phyloP scores from a whole-genome alignment of 1,140 invertebrate genomes.

The Drosophila ironensis region DNA sequence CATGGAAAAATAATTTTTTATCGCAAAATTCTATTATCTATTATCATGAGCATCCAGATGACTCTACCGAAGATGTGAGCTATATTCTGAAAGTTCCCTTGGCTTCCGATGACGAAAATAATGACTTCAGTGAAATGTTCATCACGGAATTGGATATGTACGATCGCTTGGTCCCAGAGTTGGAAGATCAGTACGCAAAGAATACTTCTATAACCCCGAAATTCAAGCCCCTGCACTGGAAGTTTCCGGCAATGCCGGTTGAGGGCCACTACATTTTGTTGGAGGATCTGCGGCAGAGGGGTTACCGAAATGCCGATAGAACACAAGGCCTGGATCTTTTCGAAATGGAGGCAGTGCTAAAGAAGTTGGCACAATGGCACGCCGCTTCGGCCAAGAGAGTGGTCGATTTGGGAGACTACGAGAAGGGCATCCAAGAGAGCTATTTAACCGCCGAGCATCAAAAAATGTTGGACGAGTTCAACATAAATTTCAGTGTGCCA shows the following conservation, averaged over 20 bases:
- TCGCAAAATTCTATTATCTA: neutral
- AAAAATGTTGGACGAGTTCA: slow-evolving; percentile 55
- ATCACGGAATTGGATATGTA: slow-evolving; percentile 58
- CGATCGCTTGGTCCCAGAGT: slow-evolving; percentile 49
- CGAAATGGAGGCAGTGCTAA: slow-evolving; percentile 82
- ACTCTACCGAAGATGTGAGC: slow-evolving; percentile 30
- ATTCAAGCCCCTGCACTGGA: slow-evolving; percentile 51
- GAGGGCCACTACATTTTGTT: slow-evolving; percentile 58
- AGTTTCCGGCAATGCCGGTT: slow-evolving; percentile 32
- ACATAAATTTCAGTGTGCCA: slow-evolving; percentile 50
- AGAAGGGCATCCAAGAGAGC: slow-evolving; percentile 40
- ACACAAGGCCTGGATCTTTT: slow-evolving; percentile 82
- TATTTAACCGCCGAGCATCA: slow-evolving; percentile 48
- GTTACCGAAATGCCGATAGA: slow-evolving; percentile 82
- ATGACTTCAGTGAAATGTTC: slow-evolving; percentile 56
- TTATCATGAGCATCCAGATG: too few relatives aligned
- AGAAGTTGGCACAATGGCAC: slow-evolving; percentile 84
- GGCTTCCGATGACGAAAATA: slow-evolving; percentile 19
- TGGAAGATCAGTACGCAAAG: slow-evolving; percentile 51
- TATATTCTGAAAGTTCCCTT: slow-evolving; percentile 66
- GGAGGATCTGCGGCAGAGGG: slow-evolving; percentile 44
- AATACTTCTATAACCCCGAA: slow-evolving; percentile 39
- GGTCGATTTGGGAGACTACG: slow-evolving; percentile 39
- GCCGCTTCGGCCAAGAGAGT: slow-evolving; percentile 77
- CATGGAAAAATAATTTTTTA: neutral